phyloP scores from a whole-genome alignment of 1,140 invertebrate species.

The Choristoneura fumiferana region DNA sequence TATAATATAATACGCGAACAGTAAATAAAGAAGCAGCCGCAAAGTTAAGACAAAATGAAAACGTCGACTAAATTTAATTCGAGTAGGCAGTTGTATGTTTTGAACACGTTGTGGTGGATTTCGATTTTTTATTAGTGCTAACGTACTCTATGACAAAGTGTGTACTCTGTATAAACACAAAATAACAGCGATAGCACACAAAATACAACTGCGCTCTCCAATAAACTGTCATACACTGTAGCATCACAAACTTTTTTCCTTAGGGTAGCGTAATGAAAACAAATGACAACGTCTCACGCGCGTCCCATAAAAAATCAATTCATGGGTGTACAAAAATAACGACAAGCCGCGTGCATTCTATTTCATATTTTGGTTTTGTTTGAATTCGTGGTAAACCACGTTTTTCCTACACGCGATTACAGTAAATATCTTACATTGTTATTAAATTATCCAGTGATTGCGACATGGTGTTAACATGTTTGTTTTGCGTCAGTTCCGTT shows the following conservation, averaged over 20 bases:
- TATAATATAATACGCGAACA: too few relatives aligned
- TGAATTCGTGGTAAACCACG: not conserved
- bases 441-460: constrained; percentile 16
- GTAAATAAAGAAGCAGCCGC: not conserved
- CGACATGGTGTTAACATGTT: not conserved
- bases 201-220: not conserved
- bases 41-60: not conserved
- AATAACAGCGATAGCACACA: not conserved
- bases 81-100: constrained; percentile 8
- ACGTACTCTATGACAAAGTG: constrained; percentile 25
- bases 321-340: constrained; percentile 47
- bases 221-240: constrained; percentile 27
- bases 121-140: constrained; percentile 24
- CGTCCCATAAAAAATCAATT: constrained; percentile 64
- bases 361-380: constrained; percentile 40
- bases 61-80: not conserved
- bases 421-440: not conserved
- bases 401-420: constrained; percentile 23
- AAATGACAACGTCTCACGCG: constrained; percentile 59
- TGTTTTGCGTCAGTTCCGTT: not conserved
- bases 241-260: constrained; percentile 35
- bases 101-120: constrained; percentile 19
- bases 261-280: constrained; percentile 64
- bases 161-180: constrained; percentile 2
- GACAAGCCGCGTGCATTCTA: constrained; percentile 28